Percentiles rank a stretch among this genome's conserved stretches.
These are phyloP conservation scores for Chlamydotis undulata DNA, from an alignment of 2,113 vertebrate species.

Conservation along the genomic window DNA sequence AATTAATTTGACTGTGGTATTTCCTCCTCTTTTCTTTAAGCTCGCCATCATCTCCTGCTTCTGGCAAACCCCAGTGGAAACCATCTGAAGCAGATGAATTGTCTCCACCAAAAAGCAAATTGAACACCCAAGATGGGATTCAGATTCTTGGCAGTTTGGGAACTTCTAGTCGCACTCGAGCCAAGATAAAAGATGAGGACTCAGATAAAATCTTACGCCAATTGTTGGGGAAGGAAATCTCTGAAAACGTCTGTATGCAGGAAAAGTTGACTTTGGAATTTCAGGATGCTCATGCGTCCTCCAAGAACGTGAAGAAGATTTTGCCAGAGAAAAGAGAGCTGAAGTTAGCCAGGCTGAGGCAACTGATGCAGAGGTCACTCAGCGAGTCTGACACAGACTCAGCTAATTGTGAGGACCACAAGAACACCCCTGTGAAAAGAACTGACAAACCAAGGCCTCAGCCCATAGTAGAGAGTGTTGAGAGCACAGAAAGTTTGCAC, in stretches of 20 bases:
- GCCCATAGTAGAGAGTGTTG: slow-evolving; percentile 84
- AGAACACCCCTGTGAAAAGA: slow-evolving; percentile 73
- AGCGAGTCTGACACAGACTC: slow-evolving; percentile 92
- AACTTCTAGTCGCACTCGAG: slow-evolving; percentile 69
- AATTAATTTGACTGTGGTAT: slow-evolving; percentile 21
- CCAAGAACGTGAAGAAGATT: slow-evolving; percentile 75
- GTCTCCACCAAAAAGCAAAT: slow-evolving; percentile 72
- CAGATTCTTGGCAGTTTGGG: slow-evolving; percentile 74
- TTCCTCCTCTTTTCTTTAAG: slow-evolving; percentile 71
- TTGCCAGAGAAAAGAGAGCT: slow-evolving; percentile 87
- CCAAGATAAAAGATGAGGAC: slow-evolving; percentile 86
- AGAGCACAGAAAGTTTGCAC: slow-evolving; percentile 79
- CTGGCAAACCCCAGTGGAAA: slow-evolving; percentile 86
- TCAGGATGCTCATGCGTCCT: slow-evolving; percentile 75
- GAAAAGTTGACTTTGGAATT: slow-evolving; percentile 87
- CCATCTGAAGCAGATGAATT: slow-evolving; percentile 72
- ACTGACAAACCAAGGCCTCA: slow-evolving; percentile 87
- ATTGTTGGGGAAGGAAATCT: slow-evolving; percentile 88
- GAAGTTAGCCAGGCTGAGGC: slow-evolving; percentile 89
- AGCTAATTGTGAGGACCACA: slow-evolving; percentile 86
- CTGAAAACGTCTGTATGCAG: slow-evolving; percentile 82
- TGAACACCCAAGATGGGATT: slow-evolving; percentile 74
- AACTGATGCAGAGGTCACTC: slow-evolving; percentile 92
- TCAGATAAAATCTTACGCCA: slow-evolving; percentile 88
- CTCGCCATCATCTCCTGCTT: slow-evolving; percentile 82